A percentile compares a stretch with the other conserved stretches of the same genome.
Conservation (phyloP, 2,888 invertebrate species). For the Euzetes globulus region DNA sequence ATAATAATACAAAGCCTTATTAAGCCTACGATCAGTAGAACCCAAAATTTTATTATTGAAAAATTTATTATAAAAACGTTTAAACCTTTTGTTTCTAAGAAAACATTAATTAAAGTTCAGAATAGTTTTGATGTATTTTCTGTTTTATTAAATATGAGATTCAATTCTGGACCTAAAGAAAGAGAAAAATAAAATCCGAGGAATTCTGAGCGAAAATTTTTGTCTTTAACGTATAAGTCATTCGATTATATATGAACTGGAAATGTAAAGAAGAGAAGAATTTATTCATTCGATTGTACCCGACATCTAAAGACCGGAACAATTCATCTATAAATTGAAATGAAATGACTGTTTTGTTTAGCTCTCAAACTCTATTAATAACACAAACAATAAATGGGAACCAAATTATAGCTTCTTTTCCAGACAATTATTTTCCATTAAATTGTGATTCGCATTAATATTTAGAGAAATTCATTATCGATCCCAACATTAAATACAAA, state of each 20-base stretch:
- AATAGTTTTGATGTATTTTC: neutral
- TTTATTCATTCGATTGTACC: neutral
- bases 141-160: neutral
- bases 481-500: neutral
- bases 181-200: no score
- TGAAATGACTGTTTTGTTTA: neutral
- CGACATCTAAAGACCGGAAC: neutral
- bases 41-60: neutral
- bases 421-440: neutral
- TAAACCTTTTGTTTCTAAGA: neutral
- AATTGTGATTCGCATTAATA: neutral
- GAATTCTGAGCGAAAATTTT: no score
- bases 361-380: neutral
- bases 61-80: neutral
- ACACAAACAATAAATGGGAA: neutral
- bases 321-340: neutral
- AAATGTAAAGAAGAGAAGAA: neutral
- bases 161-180: no score
- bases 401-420: neutral
- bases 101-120: neutral
- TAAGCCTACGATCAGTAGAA: no score
- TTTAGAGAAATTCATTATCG: constrained; percentile 4
- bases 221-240: no score
- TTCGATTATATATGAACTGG: neutral
- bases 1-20: no score